Evolutionary conservation across 2,113 vertebrate species (phyloP).

Genomic region (Glaucidium brasilianum): DNA sequence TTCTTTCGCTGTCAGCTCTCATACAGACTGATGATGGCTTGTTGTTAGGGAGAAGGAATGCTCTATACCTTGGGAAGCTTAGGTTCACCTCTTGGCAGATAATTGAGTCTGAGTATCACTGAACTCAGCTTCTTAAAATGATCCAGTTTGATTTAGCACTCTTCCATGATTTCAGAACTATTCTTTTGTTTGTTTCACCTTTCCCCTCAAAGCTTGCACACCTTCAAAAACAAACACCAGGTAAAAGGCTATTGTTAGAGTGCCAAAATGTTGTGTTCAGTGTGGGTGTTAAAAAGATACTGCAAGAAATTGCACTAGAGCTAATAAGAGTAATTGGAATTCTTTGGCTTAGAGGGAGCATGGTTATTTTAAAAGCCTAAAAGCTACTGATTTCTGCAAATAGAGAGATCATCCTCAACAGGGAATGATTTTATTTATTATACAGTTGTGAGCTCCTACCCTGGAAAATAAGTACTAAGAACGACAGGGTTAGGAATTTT

Average conservation of each 20-base stretch:
- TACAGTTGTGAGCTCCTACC: not conserved
- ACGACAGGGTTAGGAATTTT: not conserved
- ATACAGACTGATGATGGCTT: not conserved
- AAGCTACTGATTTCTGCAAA: not conserved
- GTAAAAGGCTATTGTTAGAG: not conserved
- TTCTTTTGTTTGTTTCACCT: not conserved
- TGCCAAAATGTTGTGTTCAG: not conserved
- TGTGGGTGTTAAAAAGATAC: not conserved
- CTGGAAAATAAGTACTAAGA: not conserved
- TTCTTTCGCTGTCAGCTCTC: not conserved
- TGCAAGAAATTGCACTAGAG: not conserved
- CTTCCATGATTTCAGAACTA: not conserved
- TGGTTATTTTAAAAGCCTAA: not conserved
- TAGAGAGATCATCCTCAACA: not conserved
- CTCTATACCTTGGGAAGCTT: not conserved
- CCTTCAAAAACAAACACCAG: not conserved
- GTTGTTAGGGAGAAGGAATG: not conserved
- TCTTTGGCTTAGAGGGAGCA: not conserved
- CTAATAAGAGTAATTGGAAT: not conserved
- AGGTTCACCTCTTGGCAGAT: not conserved
- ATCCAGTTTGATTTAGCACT: not conserved
- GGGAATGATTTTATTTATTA: not conserved
- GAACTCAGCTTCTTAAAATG: not conserved
- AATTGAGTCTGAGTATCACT: not conserved
- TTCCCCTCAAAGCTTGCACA: not conserved